Base-by-base conservation (phyloP, 2,888 invertebrate genomes). In the Ennomos fuscantarius region DNA sequence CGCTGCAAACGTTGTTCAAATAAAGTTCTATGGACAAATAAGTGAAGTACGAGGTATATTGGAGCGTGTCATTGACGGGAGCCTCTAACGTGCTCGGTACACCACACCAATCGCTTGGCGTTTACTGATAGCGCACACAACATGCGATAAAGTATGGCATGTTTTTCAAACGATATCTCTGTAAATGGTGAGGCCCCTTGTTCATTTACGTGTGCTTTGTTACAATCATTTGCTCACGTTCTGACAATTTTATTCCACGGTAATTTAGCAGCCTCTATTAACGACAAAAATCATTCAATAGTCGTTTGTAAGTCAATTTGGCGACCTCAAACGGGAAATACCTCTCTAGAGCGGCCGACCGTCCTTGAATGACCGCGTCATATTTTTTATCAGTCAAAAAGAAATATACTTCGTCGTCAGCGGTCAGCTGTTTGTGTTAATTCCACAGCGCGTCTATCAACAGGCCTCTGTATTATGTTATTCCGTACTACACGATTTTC, bases 341-440 rank as follows among this genome's bases (percentile, higher is more conserved):
- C 83, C 79, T 79, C 78, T 82, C 76, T 78, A 77, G 83, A 82
- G 79, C 79, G 75, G 77, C 73, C 78, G 76, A 74, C 77, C 87
- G 90, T 90, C 91, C 91, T 91, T 90, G 89, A 84, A 77, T 85
- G 87, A 88, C 88, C 88, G 88, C 80, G 87, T 86, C 86, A 84
- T 82, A 82, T 86, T 87, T 88, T 88, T 90, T 88, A 86, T 88
- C 85, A 79, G 79, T 82, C 79, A 81, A 85, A 84, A 89, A 84
- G 82, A 84, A 82, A 80, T 79, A 85, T 24, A 24, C 24, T 6
- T 24, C 84, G 82, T 79, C 80, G 84, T 78, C 82, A 76, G 79
- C 87, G 82, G 87, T 90, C 91, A 91, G 90, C 90, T 90, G 91
- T 91, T 90, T 86, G 84, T 85, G 85, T 84, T 89, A 84, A 85